Evolutionary conservation across 1,140 invertebrate species (phyloP).

Genomic region (Amphibalanus amphitrite): DNA sequence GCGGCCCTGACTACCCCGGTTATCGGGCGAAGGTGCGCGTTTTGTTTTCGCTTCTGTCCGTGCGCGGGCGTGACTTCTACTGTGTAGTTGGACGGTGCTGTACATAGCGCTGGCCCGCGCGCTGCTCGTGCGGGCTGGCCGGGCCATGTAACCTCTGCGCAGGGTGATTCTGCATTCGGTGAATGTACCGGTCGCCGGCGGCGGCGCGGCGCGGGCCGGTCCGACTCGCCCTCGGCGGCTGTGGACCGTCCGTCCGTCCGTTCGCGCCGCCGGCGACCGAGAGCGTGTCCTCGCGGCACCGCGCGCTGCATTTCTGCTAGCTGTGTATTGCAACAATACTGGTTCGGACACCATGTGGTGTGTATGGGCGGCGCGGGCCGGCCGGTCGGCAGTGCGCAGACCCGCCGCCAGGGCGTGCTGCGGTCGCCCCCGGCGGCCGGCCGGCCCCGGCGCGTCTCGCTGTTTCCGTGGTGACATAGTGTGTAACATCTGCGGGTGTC

Average conservation of each 20-base stretch:
- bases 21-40: no score
- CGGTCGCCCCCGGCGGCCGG: background rate
- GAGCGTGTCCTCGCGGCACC: background rate
- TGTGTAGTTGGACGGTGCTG: no score
- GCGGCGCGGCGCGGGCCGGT: no score
- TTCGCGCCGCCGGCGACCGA: no score
- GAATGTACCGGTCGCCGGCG: background rate
- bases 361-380: background rate
- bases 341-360: background rate
- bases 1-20: no score
- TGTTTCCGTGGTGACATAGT: background rate
- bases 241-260: no score
- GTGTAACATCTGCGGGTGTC: background rate
- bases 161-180: background rate
- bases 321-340: slow-evolving; percentile 1
- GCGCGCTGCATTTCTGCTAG: background rate
- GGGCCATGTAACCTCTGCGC: background rate
- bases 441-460: no score
- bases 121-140: no score
- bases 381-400: no score
- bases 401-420: background rate
- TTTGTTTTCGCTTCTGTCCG: no score
- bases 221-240: background rate
- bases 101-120: no score
- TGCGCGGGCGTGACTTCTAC: no score